Conservation (phyloP, 37 sponge, comb jelly and placozoan species). For the Chondrosia reniformis region DNA sequence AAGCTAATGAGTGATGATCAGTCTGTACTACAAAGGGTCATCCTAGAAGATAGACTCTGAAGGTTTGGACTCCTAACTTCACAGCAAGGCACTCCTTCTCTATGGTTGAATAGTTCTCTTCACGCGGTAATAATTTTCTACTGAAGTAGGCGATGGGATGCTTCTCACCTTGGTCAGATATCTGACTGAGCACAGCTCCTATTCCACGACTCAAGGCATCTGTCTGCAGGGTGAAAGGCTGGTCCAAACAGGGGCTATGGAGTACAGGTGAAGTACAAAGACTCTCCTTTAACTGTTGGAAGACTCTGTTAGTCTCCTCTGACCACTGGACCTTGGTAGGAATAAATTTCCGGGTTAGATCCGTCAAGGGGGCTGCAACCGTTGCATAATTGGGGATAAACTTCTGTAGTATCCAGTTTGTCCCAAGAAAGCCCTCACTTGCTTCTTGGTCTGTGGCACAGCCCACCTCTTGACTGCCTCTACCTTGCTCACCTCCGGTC, state of each 20-base stretch:
- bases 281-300: conserved; percentile 10
- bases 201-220: conserved; percentile 48
- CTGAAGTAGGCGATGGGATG: conserved; percentile 43
- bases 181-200: conserved; percentile 49
- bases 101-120: conserved; percentile 34
- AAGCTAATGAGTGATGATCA: conserved; percentile 33
- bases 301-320: conserved; percentile 1
- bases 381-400: conserved; percentile 39
- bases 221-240: conserved; percentile 33
- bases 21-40: conserved; percentile 35
- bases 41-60: conserved; percentile 31
- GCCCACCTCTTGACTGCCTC: conserved; percentile 23
- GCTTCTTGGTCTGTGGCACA: conserved; percentile 28
- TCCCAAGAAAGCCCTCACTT: conserved; percentile 39
- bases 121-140: conserved; percentile 37
- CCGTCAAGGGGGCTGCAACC: conserved; percentile 35
- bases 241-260: conserved; percentile 14
- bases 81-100: no score
- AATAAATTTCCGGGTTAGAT: conserved; percentile 34
- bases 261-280: conserved; percentile 34
- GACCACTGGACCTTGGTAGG: conserved; percentile 30
- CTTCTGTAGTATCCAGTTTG: conserved; percentile 46
- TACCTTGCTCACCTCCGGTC: conserved; percentile 38
- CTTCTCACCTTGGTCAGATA: conserved; percentile 24
- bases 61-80: background rate